Evolutionary conservation across 2,888 invertebrate genomes (phyloP).

Genomic region (Cabera pusaria): DNA sequence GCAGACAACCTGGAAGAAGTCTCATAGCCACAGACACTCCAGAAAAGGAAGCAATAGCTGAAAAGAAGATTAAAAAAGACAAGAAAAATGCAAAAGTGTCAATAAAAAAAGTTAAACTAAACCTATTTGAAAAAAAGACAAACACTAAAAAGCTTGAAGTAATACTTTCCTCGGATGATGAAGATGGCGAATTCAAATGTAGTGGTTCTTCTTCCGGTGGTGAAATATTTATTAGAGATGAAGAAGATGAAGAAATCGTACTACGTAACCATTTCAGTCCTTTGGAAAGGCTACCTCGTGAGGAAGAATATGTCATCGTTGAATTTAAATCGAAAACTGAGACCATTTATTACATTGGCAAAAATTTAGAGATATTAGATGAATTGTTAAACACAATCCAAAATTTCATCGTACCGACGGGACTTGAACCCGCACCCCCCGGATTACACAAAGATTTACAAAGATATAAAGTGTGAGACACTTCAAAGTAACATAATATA

Average conservation of each 20-base stretch:
- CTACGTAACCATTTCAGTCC: background rate
- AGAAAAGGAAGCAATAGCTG: background rate
- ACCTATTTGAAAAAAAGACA: slow-evolving; percentile 1
- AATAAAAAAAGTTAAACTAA: background rate
- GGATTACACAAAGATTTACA: no score
- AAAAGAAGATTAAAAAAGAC: no score
- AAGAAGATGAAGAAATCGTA: slow-evolving; percentile 4
- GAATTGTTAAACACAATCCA: no score
- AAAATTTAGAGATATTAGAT: slow-evolving; percentile 1
- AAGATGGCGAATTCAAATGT: background rate
- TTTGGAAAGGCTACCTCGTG: background rate
- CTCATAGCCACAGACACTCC: slow-evolving; percentile 9
- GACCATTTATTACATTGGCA: slow-evolving; percentile 1
- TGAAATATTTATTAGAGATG: slow-evolving; percentile 1
- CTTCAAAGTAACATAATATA: no score
- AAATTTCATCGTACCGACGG: no score
- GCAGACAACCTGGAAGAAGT: slow-evolving; percentile 5
- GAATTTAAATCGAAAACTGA: slow-evolving; percentile 1
- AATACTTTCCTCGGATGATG: background rate
- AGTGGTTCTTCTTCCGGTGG: slow-evolving; percentile 8
- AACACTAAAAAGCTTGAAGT: background rate
- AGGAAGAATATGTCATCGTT: slow-evolving; percentile 3
- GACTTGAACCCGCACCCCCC: no score
- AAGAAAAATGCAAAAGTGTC: background rate
- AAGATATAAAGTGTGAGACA: no score